Base-by-base conservation (phyloP, 2,888 invertebrate species). In the Caenorhabditis plicata region DNA sequence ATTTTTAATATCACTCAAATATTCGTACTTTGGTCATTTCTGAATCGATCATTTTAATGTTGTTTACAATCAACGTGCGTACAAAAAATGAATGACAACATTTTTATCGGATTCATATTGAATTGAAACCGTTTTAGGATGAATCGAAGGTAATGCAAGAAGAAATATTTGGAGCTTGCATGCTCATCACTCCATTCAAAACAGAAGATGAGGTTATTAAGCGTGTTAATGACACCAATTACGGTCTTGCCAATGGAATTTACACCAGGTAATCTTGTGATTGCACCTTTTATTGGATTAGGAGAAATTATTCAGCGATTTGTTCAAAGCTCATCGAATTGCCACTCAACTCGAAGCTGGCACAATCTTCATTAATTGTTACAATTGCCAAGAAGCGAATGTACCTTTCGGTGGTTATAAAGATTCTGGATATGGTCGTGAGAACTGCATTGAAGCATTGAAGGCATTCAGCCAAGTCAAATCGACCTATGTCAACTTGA, bases 81-180 rank as follows among this genome's bases (percentile, higher is more conserved):
- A n/a, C n/a, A n/a, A n/a, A n/a, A n/a, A n/a, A n/a, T n/a, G n/a
- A n/a, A n/a, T n/a, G n/a, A n/a, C n/a, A n/a, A n/a, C n/a, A n/a
- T n/a, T n/a, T n/a, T n/a, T n/a, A n/a, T n/a, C n/a, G n/a, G n/a
- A n/a, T n/a, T n/a, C n/a, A n/a, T n/a, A n/a, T n/a, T n/a, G n/a
- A n/a, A n/a, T n/a, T n/a, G n/a, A n/a, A n/a, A n/a, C n/a, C n/a
- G n/a, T n/a, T n/a, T n/a, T n/a, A n/a, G n/a, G 56, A 63, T 45
- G 47, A 53, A 1, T 36, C 56, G 2, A 56, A 53, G 36, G 52
- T 47, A 0, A 47, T 60, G 2, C 75, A 77, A 50, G 85, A 86
- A 54, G 86, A 86, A 72, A 82, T 86, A 27, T 86, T 86, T 78
- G 86, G 86, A 4, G 74, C 85, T 5, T 85, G 86, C 7, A 78